These are phyloP conservation scores for Suncus etruscus DNA, from an alignment of 2,113 vertebrate genomes.

Conservation along the genomic window DNA sequence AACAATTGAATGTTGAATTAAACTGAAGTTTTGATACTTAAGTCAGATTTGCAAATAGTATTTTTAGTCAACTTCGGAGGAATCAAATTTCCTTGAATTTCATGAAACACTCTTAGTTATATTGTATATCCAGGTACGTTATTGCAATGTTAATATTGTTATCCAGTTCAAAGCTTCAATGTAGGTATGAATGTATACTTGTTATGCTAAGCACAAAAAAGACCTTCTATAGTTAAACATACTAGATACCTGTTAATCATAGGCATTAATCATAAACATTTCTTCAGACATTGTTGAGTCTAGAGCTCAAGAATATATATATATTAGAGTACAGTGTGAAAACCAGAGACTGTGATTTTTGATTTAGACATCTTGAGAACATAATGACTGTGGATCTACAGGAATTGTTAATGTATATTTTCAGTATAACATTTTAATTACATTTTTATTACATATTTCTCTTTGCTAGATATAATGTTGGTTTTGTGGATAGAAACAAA, in stretches of 20 bases:
- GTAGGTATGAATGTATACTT: background rate
- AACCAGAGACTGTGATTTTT: background rate
- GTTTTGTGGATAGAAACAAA: background rate
- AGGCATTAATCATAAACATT: background rate
- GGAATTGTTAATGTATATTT: background rate
- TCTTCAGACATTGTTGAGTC: background rate
- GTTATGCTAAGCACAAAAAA: background rate
- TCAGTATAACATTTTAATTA: background rate
- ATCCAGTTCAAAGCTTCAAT: background rate
- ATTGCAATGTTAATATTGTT: background rate
- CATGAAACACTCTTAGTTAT: background rate
- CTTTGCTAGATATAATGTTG: background rate
- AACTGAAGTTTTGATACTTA: background rate
- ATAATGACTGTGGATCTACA: background rate
- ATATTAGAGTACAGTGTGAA: background rate
- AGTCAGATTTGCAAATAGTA: background rate
- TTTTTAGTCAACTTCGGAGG: conserved; percentile 2
- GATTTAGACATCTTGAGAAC: background rate
- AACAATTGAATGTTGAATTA: background rate
- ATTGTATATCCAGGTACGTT: background rate
- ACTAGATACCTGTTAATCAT: background rate
- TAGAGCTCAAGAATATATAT: background rate
- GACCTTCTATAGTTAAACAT: background rate
- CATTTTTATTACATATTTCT: background rate
- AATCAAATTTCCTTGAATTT: background rate